Percentiles rank a stretch among this genome's conserved stretches.
These are phyloP conservation scores for Holacanthella duospinosa DNA, from an alignment of 2,888 invertebrate species.

Conservation along the genomic window DNA sequence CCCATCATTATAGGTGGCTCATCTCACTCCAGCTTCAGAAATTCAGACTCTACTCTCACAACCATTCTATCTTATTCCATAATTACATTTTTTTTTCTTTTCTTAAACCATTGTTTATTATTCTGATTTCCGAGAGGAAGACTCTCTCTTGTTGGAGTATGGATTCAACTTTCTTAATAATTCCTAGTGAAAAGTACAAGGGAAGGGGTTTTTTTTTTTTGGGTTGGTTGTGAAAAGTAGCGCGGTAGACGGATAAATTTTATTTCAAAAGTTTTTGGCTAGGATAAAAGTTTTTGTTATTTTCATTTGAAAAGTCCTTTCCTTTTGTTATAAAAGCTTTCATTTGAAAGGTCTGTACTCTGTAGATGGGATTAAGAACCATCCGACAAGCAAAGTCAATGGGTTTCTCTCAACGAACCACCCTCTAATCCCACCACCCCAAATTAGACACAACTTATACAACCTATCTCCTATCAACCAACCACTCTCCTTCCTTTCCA, in stretches of 20 bases:
- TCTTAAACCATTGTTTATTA: conserved; percentile 20
- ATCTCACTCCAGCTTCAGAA: no score
- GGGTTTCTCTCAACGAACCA: not conserved
- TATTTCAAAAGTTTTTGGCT: not conserved
- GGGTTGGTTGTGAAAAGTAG: no score
- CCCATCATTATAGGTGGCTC: no score
- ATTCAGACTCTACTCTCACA: no score
- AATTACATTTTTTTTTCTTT: conserved; percentile 21
- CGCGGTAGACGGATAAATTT: no score
- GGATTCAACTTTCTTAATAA: not conserved
- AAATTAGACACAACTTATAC: not conserved
- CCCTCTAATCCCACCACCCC: not conserved
- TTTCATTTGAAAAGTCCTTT: not conserved
- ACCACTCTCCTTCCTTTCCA: not conserved
- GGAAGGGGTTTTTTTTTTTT: no score
- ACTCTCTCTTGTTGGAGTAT: not conserved
- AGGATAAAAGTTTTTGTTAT: not conserved
- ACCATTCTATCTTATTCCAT: conserved; percentile 15
- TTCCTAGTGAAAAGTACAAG: not conserved
- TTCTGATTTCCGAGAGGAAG: conserved; percentile 18
- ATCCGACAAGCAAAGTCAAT: not conserved
- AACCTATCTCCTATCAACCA: not conserved
- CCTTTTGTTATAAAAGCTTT: not conserved
- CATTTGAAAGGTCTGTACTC: not conserved
- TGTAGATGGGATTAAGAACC: not conserved